Evolutionary conservation across 2,797 vertebrate genomes (phyloP).

Genomic region (Nannoperca obscura): DNA sequence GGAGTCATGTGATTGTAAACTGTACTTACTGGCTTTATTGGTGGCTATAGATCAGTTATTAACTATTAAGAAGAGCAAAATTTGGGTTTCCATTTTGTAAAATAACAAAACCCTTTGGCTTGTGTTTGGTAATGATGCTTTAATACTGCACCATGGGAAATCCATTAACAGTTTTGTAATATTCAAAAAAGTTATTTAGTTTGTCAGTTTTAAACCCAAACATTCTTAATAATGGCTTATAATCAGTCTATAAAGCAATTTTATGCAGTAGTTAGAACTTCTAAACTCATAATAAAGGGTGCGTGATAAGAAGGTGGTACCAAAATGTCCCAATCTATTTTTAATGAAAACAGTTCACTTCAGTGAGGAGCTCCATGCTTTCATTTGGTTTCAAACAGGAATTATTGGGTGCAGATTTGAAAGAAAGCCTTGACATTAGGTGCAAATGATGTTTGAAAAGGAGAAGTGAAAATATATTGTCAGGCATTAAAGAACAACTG

Average conservation of each 20-base stretch:
- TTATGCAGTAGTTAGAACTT: not conserved
- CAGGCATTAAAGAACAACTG: not conserved
- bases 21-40: not conserved
- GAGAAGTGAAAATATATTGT: not conserved
- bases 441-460: not conserved
- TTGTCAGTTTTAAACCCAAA: too few relatives aligned
- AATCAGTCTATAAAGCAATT: not conserved
- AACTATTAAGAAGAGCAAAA: not conserved
- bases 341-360: not conserved
- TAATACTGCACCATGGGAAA: not conserved
- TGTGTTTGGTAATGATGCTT: not conserved
- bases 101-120: not conserved
- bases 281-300: not conserved
- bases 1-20: not conserved
- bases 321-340: not conserved
- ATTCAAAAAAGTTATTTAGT: too few relatives aligned
- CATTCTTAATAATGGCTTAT: not conserved
- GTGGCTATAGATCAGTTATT: not conserved
- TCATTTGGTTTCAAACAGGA: constrained; percentile 4
- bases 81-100: not conserved
- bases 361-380: not conserved
- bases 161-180: too few relatives aligned
- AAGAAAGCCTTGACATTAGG: not conserved
- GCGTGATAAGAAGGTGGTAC: not conserved
- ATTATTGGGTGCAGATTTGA: not conserved